These are phyloP conservation scores for Chaetura pelagica DNA, from an alignment of 2,113 vertebrate species.

Conservation along the genomic window DNA sequence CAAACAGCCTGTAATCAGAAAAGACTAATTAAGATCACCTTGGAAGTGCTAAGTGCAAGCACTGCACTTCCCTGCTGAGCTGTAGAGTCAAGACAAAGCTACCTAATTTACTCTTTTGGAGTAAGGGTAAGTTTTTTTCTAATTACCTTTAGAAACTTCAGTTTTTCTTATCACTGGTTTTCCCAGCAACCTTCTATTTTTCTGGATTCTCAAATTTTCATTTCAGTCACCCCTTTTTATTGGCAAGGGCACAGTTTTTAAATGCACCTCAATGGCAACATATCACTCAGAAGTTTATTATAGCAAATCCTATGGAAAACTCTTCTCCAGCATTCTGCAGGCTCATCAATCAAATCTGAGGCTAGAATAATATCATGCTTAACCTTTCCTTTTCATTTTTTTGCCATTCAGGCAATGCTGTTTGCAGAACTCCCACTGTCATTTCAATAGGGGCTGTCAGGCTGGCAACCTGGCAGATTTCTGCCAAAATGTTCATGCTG, in stretches of 20 bases:
- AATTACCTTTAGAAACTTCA: not conserved
- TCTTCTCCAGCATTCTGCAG: not conserved
- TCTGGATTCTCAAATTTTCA: not conserved
- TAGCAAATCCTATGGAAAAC: not conserved
- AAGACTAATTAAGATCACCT: not conserved
- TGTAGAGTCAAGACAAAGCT: not conserved
- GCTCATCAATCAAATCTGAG: slow-evolving; percentile 1
- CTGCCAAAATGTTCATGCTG: not conserved
- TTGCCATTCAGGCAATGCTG: not conserved
- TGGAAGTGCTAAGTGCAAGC: not conserved
- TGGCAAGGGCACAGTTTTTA: not conserved
- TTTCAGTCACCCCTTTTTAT: not conserved
- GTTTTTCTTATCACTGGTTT: not conserved
- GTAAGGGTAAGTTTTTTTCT: not conserved
- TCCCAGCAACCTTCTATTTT: not conserved
- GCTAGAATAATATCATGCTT: not conserved
- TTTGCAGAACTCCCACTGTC: not conserved
- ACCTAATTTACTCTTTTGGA: not conserved
- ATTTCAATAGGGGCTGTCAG: not conserved
- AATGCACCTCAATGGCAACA: not conserved
- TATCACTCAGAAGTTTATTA: not conserved
- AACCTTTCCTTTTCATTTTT: not conserved
- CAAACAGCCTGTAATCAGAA: not conserved
- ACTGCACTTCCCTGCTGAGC: not conserved
- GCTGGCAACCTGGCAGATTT: not conserved